Conservation (phyloP, 2,888 invertebrate species). For the Drosophila demipolita region DNA sequence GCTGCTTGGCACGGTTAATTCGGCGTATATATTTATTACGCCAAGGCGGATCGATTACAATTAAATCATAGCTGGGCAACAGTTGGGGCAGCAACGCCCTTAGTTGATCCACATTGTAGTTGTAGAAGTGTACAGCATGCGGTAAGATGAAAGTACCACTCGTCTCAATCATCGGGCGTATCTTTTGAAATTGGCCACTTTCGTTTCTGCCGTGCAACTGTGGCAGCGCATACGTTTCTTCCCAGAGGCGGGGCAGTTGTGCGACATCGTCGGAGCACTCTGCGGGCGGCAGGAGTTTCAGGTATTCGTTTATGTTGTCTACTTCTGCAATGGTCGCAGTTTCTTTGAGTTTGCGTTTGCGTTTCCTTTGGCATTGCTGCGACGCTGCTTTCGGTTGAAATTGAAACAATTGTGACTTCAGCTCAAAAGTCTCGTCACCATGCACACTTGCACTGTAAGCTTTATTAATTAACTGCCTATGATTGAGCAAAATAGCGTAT, state of each 20-base stretch:
- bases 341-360: slow-evolving; percentile 44
- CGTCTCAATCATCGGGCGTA: slow-evolving; percentile 83
- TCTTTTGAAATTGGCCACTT: slow-evolving; percentile 86
- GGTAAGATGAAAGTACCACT: slow-evolving; percentile 87
- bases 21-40: slow-evolving; percentile 97
- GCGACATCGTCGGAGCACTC: neutral
- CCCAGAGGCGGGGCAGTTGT: slow-evolving; percentile 73
- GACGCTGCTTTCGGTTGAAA: slow-evolving; percentile 53
- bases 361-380: slow-evolving; percentile 22
- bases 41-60: slow-evolving; percentile 98
- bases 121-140: slow-evolving; percentile 88
- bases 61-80: slow-evolving; percentile 89
- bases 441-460: slow-evolving; percentile 40
- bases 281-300: slow-evolving; percentile 45
- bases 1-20: slow-evolving; percentile 88
- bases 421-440: slow-evolving; percentile 31
- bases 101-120: slow-evolving; percentile 88
- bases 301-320: slow-evolving; percentile 37
- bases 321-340: neutral
- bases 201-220: slow-evolving; percentile 87
- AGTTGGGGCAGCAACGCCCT: slow-evolving; percentile 86
- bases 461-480: slow-evolving; percentile 71
- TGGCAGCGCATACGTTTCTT: slow-evolving; percentile 76
- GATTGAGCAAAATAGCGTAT: slow-evolving; percentile 73
- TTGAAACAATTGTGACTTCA: slow-evolving; percentile 72